Evolutionary conservation across 2,888 invertebrate genomes (phyloP), one percentile per base, ranked within the genome.

Genomic region (Altica lythri): DNA sequence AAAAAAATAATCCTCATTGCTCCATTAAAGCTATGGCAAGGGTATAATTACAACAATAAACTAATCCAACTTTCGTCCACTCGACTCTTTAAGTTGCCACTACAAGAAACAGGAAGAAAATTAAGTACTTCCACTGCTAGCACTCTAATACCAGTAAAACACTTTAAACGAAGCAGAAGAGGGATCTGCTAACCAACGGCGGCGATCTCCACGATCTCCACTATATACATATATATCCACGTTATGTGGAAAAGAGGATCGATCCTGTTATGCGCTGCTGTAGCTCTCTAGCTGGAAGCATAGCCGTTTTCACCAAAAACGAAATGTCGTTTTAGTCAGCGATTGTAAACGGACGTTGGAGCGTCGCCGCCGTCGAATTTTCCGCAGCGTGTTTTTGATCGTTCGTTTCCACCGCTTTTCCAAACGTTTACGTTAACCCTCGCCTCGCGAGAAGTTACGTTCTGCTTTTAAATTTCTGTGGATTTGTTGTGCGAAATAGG

Each of bases 241-340:
- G 65, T 64, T 5, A 4, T 5, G 6, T 22, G 22, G 6, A 22
- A 6, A 22, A 22, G 4, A 22, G 22, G 22, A 22, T 22, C 30
- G 2, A 12, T 30, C 30, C 61, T n/a, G n/a, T n/a, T n/a, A n/a
- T 45, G 45, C 45, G 45, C 45, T 30, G 30, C 30, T 18, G 13
- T 64, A 64, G n/a, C n/a, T n/a, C n/a, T n/a, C n/a, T n/a, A n/a
- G n/a, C n/a, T n/a, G n/a, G n/a, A n/a, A n/a, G 65, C 57, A 65
- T 62, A 57, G 66, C 55, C 53, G 46, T 29, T 34, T 42, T 55
- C 60, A 59, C 59, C 56, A 54, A 57, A 62, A 62, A 59, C 57
- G 55, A 59, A n/a, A n/a, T n/a, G n/a, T n/a, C n/a, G n/a, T n/a
- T 65, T 65, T 64, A 52, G 63, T 67, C 60, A 65, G 65, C 65